Conservation (phyloP, 2,113 vertebrate species). For the Tachysurus fulvidraco region DNA sequence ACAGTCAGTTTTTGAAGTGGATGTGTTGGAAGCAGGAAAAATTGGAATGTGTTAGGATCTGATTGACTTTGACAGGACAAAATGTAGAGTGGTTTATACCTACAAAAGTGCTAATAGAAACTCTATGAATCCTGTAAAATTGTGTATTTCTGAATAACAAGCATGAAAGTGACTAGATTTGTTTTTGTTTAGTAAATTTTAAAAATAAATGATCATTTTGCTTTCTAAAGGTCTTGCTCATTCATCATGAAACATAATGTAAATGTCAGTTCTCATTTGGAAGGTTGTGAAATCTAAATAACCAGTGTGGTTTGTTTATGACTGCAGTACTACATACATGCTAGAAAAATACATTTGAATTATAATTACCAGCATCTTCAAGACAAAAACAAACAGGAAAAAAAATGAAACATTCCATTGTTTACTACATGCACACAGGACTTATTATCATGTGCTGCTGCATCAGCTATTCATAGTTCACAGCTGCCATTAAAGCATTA, state of each 20-base stretch:
- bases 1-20: too few species aligned
- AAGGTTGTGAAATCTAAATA: not conserved
- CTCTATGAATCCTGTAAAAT: not conserved
- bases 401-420: not conserved
- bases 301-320: not conserved
- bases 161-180: not conserved
- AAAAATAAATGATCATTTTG: not conserved
- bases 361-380: not conserved
- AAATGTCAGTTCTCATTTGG: not conserved
- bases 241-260: not conserved
- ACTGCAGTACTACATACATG: not conserved
- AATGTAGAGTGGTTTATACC: too few species aligned
- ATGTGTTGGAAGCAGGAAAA: too few species aligned
- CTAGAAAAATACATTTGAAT: not conserved
- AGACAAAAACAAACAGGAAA: not conserved
- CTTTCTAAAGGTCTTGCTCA: not conserved
- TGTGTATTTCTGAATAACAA: not conserved
- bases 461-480: slow-evolving; percentile 24
- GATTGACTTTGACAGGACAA: too few species aligned
- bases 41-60: too few species aligned
- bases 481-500: slow-evolving; percentile 19
- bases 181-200: not conserved
- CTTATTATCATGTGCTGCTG: not conserved
- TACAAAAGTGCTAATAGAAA: not conserved
- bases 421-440: not conserved